Base-by-base conservation (phyloP, 1,140 invertebrate genomes). In the Apis florea region DNA sequence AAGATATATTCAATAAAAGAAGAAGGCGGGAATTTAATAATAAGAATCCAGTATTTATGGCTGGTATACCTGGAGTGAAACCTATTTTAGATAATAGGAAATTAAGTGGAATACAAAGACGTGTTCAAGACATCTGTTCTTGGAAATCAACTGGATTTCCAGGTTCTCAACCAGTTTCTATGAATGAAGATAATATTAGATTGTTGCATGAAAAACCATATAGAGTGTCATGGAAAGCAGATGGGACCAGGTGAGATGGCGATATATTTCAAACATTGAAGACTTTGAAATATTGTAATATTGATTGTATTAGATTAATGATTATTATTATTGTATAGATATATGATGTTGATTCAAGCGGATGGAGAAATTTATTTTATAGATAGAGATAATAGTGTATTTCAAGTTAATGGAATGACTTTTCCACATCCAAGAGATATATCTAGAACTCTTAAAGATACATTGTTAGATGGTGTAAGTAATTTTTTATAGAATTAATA, bases 201-300 rank as follows among this genome's bases (percentile, higher is more conserved):
- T 94, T 96, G 15, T 92, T 99, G 2, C 93, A 95, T 66, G 90
- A 96, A 83, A 98, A 98, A 90, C 97, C 96, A 0, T 99, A 99
- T 90, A 96, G 96, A 90, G 99, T 99, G 8, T 99, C 98, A 1
- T 99, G 99, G 99, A 99, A 99, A 93, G 99, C 99, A 21, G 99
- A 99, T 94, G 99, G 99, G 47, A 98, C 97, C 21, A 96, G 98
- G 95, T 97, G 90, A 86, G 73, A 58, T n/a, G 10, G n/a, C 61
- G 80, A 73, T 78, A 9, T 58, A 69, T 1, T 68, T 61, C 2
- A 24, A 68, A 12, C 68, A 67, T 59, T 54, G 8, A n/a, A 40
- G n/a, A 47, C 6, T 13, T 13, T 54, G 17, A 54, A 54, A 54
- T 69, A 63, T 61, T 61, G 10, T 21, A 31, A 61, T 8, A 76